These are phyloP conservation scores for Lagria hirta DNA, from an alignment of 2,888 invertebrate species.

Conservation along the genomic window DNA sequence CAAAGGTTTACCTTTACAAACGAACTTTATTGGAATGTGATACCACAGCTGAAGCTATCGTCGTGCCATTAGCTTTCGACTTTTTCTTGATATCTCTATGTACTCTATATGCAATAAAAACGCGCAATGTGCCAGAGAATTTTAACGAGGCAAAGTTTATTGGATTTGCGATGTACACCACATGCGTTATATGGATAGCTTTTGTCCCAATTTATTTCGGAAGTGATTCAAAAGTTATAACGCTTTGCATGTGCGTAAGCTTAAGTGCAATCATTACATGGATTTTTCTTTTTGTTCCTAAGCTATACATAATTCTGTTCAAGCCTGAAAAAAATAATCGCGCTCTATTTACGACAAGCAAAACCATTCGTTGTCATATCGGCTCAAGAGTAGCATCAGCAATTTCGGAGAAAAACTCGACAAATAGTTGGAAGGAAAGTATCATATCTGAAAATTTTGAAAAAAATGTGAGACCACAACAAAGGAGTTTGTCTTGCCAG, in stretches of 20 bases:
- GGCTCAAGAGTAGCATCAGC: constrained; percentile 58
- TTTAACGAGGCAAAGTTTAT: constrained; percentile 77
- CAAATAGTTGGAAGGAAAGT: constrained; percentile 45
- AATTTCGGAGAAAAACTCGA: constrained; percentile 50
- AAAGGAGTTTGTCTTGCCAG: constrained; percentile 52
- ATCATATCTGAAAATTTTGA: constrained; percentile 34
- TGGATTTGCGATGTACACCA: constrained; percentile 80
- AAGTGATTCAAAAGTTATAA: constrained; percentile 62
- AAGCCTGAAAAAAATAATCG: constrained; percentile 77
- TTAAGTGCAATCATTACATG: constrained; percentile 72
- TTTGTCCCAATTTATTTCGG: constrained; percentile 78
- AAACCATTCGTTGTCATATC: constrained; percentile 70
- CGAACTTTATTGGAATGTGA: constrained; percentile 66
- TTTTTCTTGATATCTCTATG: constrained; percentile 71
- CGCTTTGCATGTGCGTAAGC: constrained; percentile 69
- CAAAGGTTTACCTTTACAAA: constrained; percentile 56
- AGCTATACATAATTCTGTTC: constrained; percentile 73
- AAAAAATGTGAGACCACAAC: constrained; percentile 35
- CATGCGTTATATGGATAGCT: constrained; percentile 76
- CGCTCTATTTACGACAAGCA: constrained; percentile 72
- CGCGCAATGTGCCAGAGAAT: constrained; percentile 78
- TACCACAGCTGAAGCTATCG: constrained; percentile 60
- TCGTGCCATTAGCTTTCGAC: constrained; percentile 70
- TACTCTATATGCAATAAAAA: constrained; percentile 76
- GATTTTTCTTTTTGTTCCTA: constrained; percentile 73